Evolutionary conservation across 2,888 invertebrate genomes (phyloP).

Genomic region (Baccha elongata): DNA sequence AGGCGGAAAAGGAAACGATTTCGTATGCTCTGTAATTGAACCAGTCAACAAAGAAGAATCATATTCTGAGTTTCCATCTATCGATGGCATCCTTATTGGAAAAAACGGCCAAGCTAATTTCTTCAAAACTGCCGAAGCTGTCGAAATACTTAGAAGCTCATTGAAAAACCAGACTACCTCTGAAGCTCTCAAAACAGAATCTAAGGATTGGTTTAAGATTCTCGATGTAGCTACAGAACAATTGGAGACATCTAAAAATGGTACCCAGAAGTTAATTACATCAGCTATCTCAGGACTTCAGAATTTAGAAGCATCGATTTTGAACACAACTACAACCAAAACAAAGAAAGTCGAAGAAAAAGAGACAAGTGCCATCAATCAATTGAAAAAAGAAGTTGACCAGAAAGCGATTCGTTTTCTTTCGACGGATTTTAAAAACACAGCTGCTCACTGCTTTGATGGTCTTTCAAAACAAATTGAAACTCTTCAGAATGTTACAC

Average conservation of each 20-base stretch:
- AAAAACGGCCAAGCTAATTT: neutral
- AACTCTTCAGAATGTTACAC: neutral
- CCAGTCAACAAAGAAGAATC: neutral
- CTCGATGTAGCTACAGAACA: neutral
- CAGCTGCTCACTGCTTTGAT: neutral
- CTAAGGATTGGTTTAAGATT: neutral
- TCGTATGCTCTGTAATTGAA: neutral
- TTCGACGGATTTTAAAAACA: neutral
- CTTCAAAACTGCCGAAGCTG: neutral
- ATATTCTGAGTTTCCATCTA: neutral
- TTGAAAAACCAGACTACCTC: neutral
- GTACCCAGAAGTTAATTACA: neutral
- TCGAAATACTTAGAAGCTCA: neutral
- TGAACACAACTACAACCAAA: neutral
- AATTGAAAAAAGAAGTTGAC: neutral
- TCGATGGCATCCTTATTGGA: neutral
- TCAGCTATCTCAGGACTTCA: neutral
- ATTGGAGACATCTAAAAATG: neutral
- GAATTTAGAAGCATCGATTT: neutral
- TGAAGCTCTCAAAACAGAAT: neutral
- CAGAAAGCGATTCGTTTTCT: neutral
- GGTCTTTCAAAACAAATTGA: constrained; percentile 2
- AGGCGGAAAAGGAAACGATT: neutral
- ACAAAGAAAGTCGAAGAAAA: neutral
- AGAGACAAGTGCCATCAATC: neutral